phyloP scores from a whole-genome alignment of 2,113 vertebrate genomes.

The Sinosuthora webbiana region DNA sequence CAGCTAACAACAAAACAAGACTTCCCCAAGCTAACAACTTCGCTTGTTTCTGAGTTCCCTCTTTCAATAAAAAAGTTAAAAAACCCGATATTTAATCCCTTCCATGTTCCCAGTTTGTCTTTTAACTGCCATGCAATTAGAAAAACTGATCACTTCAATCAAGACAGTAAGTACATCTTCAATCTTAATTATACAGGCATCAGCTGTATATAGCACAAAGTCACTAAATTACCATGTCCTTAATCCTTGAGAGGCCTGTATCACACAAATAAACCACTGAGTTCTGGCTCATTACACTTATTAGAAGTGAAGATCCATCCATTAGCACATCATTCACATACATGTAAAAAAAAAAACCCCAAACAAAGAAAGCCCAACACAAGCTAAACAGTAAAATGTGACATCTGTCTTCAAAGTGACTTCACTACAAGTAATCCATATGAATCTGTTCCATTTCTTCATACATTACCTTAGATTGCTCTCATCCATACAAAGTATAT shows the following conservation, averaged over 20 bases:
- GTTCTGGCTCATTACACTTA: neutral
- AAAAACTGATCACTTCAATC: neutral
- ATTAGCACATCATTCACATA: neutral
- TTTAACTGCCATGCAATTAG: neutral
- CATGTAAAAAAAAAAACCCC: neutral
- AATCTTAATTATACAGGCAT: neutral
- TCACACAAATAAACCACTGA: neutral
- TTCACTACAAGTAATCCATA: neutral
- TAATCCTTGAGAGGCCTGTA: neutral
- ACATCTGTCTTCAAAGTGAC: neutral
- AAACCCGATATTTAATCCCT: neutral
- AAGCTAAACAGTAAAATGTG: neutral
- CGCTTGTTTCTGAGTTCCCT: neutral
- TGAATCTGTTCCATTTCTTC: neutral
- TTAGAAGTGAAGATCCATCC: neutral
- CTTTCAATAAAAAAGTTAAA: neutral
- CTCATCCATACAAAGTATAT: conserved; percentile 97
- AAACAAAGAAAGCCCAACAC: neutral
- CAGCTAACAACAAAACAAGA: neutral
- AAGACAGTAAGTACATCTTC: neutral
- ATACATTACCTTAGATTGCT: conserved; percentile 88
- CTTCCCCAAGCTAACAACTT: neutral
- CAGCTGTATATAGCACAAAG: neutral
- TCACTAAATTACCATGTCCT: neutral
- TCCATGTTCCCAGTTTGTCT: neutral